Conservation (phyloP, 2,797 vertebrate species). For the Falco columbarius region DNA sequence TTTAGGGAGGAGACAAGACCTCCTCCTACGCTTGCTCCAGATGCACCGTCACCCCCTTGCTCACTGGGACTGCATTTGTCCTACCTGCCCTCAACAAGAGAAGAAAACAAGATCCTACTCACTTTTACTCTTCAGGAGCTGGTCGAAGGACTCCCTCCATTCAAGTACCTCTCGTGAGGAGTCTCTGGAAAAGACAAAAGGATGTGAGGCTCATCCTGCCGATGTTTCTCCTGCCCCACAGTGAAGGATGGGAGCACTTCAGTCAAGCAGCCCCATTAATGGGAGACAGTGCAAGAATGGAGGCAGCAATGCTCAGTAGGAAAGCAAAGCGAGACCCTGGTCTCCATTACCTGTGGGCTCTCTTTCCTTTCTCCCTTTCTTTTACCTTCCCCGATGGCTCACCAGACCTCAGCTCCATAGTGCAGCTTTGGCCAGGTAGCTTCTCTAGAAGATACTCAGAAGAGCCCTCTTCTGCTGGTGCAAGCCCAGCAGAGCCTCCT, state of each 20-base stretch:
- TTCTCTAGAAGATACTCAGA: background rate
- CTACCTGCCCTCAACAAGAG: background rate
- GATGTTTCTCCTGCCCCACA: background rate
- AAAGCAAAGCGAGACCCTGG: background rate
- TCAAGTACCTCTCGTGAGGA: constrained; percentile 75
- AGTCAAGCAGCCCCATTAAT: rapidly evolving
- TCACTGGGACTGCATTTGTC: background rate
- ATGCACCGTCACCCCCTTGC: background rate
- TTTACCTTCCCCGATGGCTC: background rate
- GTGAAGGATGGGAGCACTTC: background rate
- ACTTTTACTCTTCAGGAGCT: constrained; percentile 81
- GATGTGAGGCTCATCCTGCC: rapidly evolving
- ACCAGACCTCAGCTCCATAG: constrained; percentile 37
- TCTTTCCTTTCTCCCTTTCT: constrained; percentile 36
- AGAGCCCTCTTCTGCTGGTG: background rate
- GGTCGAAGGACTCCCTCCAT: constrained; percentile 80
- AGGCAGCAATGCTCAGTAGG: background rate
- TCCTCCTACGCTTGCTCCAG: background rate
- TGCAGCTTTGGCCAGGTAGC: background rate
- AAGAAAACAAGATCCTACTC: constrained; percentile 56
- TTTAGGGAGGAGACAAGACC: background rate
- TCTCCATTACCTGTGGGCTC: constrained; percentile 25
- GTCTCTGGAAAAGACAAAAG: constrained; percentile 65
- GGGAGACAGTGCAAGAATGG: background rate
- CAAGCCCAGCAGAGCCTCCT: background rate